Conservation (phyloP, 2,113 vertebrate genomes). For the Vulpes vulpes region DNA sequence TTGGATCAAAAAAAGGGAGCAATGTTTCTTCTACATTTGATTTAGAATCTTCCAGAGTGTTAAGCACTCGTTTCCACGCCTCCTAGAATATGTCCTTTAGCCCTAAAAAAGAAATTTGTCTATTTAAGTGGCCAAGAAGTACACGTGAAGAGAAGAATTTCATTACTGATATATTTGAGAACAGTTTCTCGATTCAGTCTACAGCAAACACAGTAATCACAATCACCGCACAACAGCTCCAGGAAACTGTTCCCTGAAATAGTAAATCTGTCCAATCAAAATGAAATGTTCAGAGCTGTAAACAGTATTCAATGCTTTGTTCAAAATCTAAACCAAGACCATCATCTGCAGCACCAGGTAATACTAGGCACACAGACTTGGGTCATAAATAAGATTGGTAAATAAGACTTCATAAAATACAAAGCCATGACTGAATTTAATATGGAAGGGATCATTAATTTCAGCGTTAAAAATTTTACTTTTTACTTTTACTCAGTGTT, state of each 20-base stretch:
- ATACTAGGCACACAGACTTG: neutral
- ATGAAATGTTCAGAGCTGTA: conserved; percentile 46
- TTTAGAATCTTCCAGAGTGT: neutral
- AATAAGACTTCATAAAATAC: conserved; percentile 67
- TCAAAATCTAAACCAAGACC: conserved; percentile 70
- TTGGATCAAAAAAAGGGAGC: neutral
- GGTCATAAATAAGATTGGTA: conserved; percentile 45
- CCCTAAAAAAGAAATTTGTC: neutral
- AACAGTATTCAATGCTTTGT: conserved; percentile 47
- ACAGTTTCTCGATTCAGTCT: conserved; percentile 29
- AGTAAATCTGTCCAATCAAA: conserved; percentile 72
- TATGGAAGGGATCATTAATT: conserved; percentile 60
- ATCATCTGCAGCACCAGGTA: conserved; percentile 61
- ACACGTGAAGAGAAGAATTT: neutral
- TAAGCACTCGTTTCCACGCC: neutral
- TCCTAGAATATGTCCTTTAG: neutral
- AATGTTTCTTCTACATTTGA: neutral
- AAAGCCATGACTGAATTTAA: conserved; percentile 64
- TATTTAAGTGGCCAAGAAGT: neutral
- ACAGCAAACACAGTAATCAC: neutral
- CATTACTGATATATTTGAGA: neutral
- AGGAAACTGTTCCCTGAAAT: conserved; percentile 55
- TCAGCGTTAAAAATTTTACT: neutral
- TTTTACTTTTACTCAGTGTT: neutral
- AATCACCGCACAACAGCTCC: neutral